These are phyloP conservation scores for Halcyon leucocephala DNA, from an alignment of 2,797 vertebrate species.

Conservation along the genomic window DNA sequence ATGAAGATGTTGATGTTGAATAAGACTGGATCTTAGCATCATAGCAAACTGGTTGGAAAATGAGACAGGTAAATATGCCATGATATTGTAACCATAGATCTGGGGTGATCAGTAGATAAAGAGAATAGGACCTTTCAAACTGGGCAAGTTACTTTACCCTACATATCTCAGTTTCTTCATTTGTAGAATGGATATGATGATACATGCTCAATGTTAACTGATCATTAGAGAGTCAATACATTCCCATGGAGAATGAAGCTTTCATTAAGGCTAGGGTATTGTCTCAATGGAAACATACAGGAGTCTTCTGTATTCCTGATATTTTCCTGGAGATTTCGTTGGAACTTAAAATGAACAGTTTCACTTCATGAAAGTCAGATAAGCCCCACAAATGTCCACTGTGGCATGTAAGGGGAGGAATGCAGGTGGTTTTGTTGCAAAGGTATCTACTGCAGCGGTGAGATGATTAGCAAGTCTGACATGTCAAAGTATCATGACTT, in stretches of 20 bases:
- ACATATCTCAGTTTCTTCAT: neutral
- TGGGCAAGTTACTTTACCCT: neutral
- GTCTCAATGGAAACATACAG: neutral
- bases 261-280: neutral
- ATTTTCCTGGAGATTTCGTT: neutral
- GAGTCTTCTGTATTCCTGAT: neutral
- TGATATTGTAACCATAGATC: neutral
- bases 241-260: neutral
- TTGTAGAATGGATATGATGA: neutral
- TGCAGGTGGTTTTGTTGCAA: neutral
- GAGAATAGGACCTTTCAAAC: neutral
- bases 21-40: neutral
- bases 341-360: neutral
- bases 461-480: conserved; percentile 28
- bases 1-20: too few species aligned
- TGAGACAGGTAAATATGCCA: neutral
- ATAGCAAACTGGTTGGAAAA: neutral
- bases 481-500: neutral
- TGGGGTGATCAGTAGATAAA: neutral
- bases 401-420: neutral
- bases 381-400: neutral
- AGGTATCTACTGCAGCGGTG: neutral
- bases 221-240: neutral
- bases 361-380: conserved; percentile 23
- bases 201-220: neutral